Percentiles rank a stretch among this genome's conserved stretches.
Evolutionary conservation across 2,113 vertebrate species (phyloP).

Genomic region (Anseranas semipalmata): DNA sequence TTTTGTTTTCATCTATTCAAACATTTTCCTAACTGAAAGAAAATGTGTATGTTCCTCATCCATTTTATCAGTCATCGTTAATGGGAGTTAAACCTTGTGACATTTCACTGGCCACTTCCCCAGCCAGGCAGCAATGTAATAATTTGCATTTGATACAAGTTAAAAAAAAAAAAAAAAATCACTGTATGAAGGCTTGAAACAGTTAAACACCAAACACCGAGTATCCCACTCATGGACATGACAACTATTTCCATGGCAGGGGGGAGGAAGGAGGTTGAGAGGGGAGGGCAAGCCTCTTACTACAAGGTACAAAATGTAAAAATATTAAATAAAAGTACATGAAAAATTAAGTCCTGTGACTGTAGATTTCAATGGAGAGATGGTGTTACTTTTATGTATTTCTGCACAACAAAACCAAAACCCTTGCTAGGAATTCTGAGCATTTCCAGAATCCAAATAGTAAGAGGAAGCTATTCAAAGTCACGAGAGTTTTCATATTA

Average conservation of each 20-base stretch:
- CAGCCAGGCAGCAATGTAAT: neutral
- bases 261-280: neutral
- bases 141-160: conserved; percentile 31
- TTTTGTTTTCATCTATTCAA: neutral
- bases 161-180: neutral
- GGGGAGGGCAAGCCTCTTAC: neutral
- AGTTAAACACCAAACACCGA: neutral
- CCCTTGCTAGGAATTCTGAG: neutral
- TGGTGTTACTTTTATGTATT: neutral
- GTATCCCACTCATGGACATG: neutral
- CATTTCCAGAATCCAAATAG: neutral
- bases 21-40: conserved; percentile 19
- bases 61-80: neutral
- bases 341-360: neutral
- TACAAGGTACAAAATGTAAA: neutral
- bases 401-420: neutral
- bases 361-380: neutral
- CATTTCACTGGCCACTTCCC: conserved; percentile 38
- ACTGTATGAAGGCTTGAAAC: neutral
- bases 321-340: neutral
- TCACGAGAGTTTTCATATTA: neutral
- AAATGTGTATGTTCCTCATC: conserved; percentile 23
- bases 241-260: neutral
- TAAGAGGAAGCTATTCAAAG: conserved; percentile 12
- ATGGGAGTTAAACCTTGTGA: conserved; percentile 33